Percentiles rank a stretch among this genome's conserved stretches.
Evolutionary conservation across 2,797 vertebrate species (phyloP).

Genomic region (Scomberomorus guttatus): DNA sequence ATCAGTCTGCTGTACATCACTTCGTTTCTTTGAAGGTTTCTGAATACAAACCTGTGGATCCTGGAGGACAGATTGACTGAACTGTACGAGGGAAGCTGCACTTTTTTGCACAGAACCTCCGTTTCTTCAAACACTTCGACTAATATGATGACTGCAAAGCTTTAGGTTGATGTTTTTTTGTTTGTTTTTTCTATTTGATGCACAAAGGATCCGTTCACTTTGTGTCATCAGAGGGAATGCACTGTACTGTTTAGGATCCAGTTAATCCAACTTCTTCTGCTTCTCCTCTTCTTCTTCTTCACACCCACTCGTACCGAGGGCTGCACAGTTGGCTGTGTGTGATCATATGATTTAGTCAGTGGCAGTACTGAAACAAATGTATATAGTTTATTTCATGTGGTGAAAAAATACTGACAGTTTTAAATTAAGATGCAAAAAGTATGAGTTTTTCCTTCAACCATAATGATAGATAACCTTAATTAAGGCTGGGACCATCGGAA

Average conservation of each 20-base stretch:
- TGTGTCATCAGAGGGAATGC: slow-evolving; percentile 64
- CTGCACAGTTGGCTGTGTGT: neutral
- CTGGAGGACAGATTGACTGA: slow-evolving; percentile 11
- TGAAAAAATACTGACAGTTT: neutral
- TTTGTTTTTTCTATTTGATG: slow-evolving; percentile 44
- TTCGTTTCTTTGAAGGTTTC: neutral
- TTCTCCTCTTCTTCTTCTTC: slow-evolving; percentile 20
- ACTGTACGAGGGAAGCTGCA: slow-evolving; percentile 68
- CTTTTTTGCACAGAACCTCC: slow-evolving; percentile 80
- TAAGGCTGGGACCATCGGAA: neutral
- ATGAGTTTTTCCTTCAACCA: neutral
- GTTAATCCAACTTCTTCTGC: slow-evolving; percentile 25
- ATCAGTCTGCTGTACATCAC: neutral
- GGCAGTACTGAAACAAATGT: neutral
- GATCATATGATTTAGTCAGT: neutral
- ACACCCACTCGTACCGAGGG: slow-evolving; percentile 1
- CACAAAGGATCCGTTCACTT: slow-evolving; percentile 52
- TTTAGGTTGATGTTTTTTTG: slow-evolving; percentile 32
- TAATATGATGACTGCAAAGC: slow-evolving; percentile 42
- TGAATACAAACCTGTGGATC: slow-evolving; percentile 32
- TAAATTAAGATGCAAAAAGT: neutral
- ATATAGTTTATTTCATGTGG: neutral
- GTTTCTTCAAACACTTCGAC: slow-evolving; percentile 51
- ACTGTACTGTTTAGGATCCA: slow-evolving; percentile 27
- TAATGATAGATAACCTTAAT: neutral